Conservation (phyloP, 2,113 vertebrate genomes). For the Columbina picui region DNA sequence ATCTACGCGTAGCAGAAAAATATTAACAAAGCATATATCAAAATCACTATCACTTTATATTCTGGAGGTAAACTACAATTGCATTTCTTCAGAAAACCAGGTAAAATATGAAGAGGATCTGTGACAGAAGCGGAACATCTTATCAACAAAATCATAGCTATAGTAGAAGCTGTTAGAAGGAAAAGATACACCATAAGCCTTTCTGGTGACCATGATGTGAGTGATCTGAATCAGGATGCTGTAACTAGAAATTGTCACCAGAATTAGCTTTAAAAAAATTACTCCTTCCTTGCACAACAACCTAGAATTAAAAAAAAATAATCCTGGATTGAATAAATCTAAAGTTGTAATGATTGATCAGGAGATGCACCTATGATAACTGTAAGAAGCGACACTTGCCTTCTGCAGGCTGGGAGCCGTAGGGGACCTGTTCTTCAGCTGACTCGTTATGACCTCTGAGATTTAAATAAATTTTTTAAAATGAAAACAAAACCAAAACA, state of each 20-base stretch:
- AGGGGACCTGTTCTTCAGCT: slow-evolving; percentile 72
- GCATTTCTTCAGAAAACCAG: not conserved
- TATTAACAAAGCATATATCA: not conserved
- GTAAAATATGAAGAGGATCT: not conserved
- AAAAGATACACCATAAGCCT: not conserved
- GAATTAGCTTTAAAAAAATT: not conserved
- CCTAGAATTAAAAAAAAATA: not conserved
- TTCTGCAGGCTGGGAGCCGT: slow-evolving; percentile 81
- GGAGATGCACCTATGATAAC: not conserved
- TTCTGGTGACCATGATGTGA: not conserved
- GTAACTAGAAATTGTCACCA: not conserved
- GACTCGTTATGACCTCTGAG: slow-evolving; percentile 72
- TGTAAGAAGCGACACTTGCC: slow-evolving; percentile 72
- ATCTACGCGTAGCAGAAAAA: not conserved
- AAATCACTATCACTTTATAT: not conserved
- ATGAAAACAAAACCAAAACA: not conserved
- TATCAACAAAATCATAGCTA: not conserved
- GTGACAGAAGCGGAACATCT: not conserved
- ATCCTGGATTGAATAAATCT: not conserved
- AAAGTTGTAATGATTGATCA: not conserved
- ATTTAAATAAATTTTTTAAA: not conserved
- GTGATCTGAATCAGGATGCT: not conserved
- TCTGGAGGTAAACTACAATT: not conserved
- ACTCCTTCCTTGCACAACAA: not conserved
- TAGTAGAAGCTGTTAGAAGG: not conserved